These are phyloP conservation scores for Mellivora capensis DNA, from an alignment of 2,113 vertebrate genomes.

Conservation along the genomic window DNA sequence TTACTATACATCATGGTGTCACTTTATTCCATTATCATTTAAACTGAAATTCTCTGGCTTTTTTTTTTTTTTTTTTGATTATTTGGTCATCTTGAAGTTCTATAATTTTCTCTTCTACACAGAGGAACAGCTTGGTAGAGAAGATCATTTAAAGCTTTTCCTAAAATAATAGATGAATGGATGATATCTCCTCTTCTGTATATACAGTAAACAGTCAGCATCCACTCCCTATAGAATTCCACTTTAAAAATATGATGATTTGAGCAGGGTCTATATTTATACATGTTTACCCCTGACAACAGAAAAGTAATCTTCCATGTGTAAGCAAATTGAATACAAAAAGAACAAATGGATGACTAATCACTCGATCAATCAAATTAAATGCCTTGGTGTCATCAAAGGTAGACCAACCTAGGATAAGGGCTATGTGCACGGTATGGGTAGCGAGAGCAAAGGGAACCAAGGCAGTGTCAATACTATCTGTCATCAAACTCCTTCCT, in stretches of 20 bases:
- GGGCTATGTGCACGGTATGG: not conserved
- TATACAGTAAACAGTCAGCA: not conserved
- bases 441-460: not conserved
- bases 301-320: not conserved
- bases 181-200: not conserved
- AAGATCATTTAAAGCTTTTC: not conserved
- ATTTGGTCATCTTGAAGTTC: not conserved
- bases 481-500: not conserved
- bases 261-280: not conserved
- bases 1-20: not conserved
- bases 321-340: not conserved
- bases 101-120: not conserved
- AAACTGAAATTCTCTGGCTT: not conserved
- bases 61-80: conserved; percentile 20
- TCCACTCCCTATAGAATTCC: not conserved
- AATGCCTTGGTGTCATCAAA: not conserved
- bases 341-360: not conserved
- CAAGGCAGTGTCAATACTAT: not conserved
- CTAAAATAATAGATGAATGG: not conserved
- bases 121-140: not conserved
- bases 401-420: not conserved
- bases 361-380: not conserved
- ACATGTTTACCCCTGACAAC: not conserved
- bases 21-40: not conserved
- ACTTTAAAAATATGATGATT: not conserved